Evolutionary conservation across 2,888 invertebrate species (phyloP).

Genomic region (Ganaspis brasiliensis): DNA sequence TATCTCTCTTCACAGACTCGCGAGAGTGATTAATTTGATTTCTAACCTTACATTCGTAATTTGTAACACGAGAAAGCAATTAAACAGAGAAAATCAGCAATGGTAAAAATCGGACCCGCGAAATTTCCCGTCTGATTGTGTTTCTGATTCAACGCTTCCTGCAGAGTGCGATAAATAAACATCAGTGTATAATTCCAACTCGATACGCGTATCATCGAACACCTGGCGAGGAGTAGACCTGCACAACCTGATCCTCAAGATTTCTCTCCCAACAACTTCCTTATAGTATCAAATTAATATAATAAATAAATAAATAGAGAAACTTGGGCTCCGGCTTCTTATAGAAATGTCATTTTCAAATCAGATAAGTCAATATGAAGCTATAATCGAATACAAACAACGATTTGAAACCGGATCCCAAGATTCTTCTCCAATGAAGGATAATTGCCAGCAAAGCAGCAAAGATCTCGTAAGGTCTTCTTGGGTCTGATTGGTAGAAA

Average conservation of each 20-base stretch:
- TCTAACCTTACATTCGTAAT: too few relatives aligned
- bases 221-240: neutral
- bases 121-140: constrained; percentile 67
- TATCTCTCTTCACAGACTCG: too few relatives aligned
- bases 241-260: neutral
- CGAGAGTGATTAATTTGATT: too few relatives aligned
- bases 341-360: constrained; percentile 10
- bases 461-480: constrained; percentile 36
- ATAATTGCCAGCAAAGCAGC: constrained; percentile 32
- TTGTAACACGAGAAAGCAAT: too few relatives aligned
- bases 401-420: constrained; percentile 31
- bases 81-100: constrained; percentile 10
- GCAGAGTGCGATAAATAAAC: constrained; percentile 26
- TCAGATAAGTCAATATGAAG: constrained; percentile 19
- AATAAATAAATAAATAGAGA: constrained; percentile 4
- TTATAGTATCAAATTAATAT: neutral
- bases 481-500: constrained; percentile 43
- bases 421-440: constrained; percentile 27
- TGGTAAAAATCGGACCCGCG: constrained; percentile 62
- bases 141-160: constrained; percentile 51
- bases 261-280: constrained; percentile 2
- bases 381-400: constrained; percentile 9
- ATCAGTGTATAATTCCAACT: constrained; percentile 3
- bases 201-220: neutral
- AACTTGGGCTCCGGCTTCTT: neutral